A percentile compares a stretch with the other conserved stretches of the same genome.
phyloP scores from a whole-genome alignment of 2,797 vertebrate species.

The Syngnathus acus region DNA sequence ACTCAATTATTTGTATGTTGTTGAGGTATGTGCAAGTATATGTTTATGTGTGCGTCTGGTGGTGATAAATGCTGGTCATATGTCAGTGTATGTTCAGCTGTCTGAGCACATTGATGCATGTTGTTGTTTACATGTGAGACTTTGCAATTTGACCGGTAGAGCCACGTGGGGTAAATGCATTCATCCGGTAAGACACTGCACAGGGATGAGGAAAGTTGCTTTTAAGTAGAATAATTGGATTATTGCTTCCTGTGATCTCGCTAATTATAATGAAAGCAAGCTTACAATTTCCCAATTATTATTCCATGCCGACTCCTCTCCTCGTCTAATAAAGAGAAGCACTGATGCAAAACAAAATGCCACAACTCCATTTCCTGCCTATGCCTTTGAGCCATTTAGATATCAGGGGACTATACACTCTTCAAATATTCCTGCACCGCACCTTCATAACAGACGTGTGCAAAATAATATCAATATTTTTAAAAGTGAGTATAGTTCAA shows the following conservation, averaged over 20 bases:
- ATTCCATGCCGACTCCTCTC: conserved; percentile 62
- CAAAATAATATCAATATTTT: background rate
- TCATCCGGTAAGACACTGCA: conserved; percentile 40
- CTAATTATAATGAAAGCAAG: conserved; percentile 74
- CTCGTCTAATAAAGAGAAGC: conserved; percentile 71
- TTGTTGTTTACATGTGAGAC: conserved; percentile 59
- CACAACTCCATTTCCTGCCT: conserved; percentile 68
- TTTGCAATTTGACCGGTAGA: conserved; percentile 21
- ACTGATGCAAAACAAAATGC: conserved; percentile 69
- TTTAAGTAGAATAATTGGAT: conserved; percentile 75
- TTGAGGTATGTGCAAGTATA: conserved; percentile 37
- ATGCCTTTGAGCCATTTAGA: conserved; percentile 70
- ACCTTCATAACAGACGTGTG: conserved; percentile 12
- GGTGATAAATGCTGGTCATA: conserved; percentile 55
- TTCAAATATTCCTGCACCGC: conserved; percentile 39
- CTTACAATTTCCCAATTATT: conserved; percentile 75
- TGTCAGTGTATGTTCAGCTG: conserved; percentile 56
- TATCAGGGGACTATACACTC: conserved; percentile 56
- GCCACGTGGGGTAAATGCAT: conserved; percentile 31
- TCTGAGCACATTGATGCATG: conserved; percentile 58
- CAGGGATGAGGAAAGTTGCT: conserved; percentile 54
- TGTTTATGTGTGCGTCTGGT: conserved; percentile 45
- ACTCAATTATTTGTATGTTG: conserved; percentile 70
- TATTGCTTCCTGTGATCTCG: conserved; percentile 68
- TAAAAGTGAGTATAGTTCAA: background rate